phyloP scores from a whole-genome alignment of 2,888 invertebrate genomes.

The Cheilosia soror region DNA sequence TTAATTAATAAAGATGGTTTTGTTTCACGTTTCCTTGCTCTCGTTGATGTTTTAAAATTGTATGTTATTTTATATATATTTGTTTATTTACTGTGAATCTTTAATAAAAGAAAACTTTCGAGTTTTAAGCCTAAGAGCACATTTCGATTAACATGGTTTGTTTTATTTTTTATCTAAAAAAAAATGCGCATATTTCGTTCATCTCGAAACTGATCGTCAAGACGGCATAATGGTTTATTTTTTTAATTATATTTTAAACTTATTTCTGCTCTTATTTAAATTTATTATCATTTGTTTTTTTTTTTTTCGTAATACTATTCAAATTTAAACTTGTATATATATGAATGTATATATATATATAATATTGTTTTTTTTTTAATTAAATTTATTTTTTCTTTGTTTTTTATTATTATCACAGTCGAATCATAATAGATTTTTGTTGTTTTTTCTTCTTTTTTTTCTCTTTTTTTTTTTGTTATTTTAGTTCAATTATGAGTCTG shows the following conservation, averaged over 20 bases:
- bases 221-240: constrained; percentile 78
- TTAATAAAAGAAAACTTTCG: constrained; percentile 70
- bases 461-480: constrained; percentile 54
- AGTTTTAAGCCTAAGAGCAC: constrained; percentile 74
- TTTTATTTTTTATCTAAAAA: constrained; percentile 43
- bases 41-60: constrained; percentile 65
- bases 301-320: constrained; percentile 74
- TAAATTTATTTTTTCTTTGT: constrained; percentile 72
- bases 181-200: constrained; percentile 75
- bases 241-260: constrained; percentile 34
- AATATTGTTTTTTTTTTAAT: constrained; percentile 61
- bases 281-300: constrained; percentile 69
- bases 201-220: constrained; percentile 77
- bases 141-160: constrained; percentile 62
- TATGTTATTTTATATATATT: constrained; percentile 50
- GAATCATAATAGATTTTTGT: constrained; percentile 84
- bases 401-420: constrained; percentile 83
- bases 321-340: constrained; percentile 74
- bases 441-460: constrained; percentile 76
- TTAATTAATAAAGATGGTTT: constrained; percentile 32
- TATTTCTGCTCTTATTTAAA: constrained; percentile 74
- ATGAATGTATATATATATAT: constrained; percentile 74
- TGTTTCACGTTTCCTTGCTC: constrained; percentile 59
- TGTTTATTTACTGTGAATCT: constrained; percentile 63
- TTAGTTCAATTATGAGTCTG: constrained; percentile 75